Base-by-base conservation (phyloP, 1,140 invertebrate species). In the Zaprionus inermis region DNA sequence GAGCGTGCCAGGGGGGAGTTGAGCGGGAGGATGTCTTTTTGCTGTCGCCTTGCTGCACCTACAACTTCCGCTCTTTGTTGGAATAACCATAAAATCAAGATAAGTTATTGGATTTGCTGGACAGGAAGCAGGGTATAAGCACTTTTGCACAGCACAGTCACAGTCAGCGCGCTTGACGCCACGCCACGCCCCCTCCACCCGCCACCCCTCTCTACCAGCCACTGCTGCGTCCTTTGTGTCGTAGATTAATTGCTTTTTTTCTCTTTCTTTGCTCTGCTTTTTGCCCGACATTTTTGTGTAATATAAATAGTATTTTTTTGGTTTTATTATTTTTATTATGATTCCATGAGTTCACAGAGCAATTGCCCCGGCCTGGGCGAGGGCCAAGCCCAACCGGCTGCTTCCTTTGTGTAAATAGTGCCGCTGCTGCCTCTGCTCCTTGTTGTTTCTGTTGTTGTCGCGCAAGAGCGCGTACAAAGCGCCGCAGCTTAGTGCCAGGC, bases 1-100 rank as follows among this genome's bases (percentile, higher is more conserved):
- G 32, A 16, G 24, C 0, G 30, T 3, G 6, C 1, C 16, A 30
- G 38, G 9, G 7, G 36, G 28, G 24, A 12, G 20, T 34, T 7
- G 16, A 18, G 3, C 0, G 16, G 11, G 0, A 3, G 10, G 14
- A 10, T 44, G 55, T 54, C 60, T 54, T 66, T 63, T 68, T 67
- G 59, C 68, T 81, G 76, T 74, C 58, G 79, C 54, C 60, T 57
- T 71, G 34, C 84, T 89, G 84, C 85, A 90, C 84, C 84, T 89
- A 89, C 84, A 89, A 89, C 84, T 89, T 89, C 84, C 84, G 80
- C 78, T 66, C 85, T 84, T 89, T 89, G 84, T 89, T 89, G 84
- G 76, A 89, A 89, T 90, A 89, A 84, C 84, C 84, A 89, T 89
- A 89, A 89, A 89, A 89, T 89, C 84, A 89, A 89, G 84, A 89